These are phyloP conservation scores for Hormaphis cornu DNA, from an alignment of 1,140 invertebrate species.

Conservation along the genomic window DNA sequence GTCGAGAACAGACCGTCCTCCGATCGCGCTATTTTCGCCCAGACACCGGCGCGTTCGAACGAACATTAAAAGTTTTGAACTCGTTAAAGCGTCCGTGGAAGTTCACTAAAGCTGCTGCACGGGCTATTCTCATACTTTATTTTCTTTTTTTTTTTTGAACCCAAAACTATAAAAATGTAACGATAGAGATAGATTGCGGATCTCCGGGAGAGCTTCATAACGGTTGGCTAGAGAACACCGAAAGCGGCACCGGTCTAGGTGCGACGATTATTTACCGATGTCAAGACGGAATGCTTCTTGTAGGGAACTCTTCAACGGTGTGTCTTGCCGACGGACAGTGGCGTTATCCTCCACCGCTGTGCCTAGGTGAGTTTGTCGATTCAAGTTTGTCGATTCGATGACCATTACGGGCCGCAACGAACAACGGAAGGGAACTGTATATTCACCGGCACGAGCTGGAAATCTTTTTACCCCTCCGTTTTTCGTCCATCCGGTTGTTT, in stretches of 20 bases:
- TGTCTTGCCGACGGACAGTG: slow-evolving; percentile 87
- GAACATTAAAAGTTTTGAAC: too few relatives aligned
- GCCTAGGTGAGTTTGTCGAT: slow-evolving; percentile 53
- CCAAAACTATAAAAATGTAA: slow-evolving; percentile 25
- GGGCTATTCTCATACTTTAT: neutral
- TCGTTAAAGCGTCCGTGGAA: too few relatives aligned
- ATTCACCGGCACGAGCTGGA: too few relatives aligned
- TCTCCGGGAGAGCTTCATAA: slow-evolving; percentile 82
- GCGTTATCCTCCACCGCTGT: slow-evolving; percentile 83
- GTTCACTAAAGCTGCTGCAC: neutral
- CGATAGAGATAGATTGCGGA: slow-evolving; percentile 85
- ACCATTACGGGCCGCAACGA: neutral
- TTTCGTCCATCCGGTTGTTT: too few relatives aligned
- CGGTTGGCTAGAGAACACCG: slow-evolving; percentile 90
- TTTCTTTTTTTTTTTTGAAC: neutral
- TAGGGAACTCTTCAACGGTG: slow-evolving; percentile 77
- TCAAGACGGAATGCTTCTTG: slow-evolving; percentile 82
- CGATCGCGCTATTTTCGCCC: too few relatives aligned
- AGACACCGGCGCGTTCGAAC: too few relatives aligned
- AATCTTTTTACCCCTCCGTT: too few relatives aligned
- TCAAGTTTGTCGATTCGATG: too few relatives aligned
- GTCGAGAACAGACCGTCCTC: too few relatives aligned
- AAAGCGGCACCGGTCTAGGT: slow-evolving; percentile 76
- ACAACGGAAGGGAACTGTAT: too few relatives aligned
- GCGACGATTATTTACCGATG: slow-evolving; percentile 89